phyloP scores from a whole-genome alignment of 2,113 vertebrate species.

The Paedocypris sp. region DNA sequence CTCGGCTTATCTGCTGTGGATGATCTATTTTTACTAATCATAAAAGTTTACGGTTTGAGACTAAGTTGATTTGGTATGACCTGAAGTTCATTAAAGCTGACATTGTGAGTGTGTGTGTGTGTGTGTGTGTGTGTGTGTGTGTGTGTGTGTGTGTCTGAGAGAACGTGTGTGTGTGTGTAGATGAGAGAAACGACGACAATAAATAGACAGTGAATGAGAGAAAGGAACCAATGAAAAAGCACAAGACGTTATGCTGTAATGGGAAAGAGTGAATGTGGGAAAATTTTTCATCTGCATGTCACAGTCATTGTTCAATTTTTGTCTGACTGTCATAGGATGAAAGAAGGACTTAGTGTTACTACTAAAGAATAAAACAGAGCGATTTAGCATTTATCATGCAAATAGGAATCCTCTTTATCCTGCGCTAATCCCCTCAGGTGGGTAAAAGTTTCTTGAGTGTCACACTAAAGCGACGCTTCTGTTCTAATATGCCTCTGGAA shows the following conservation, averaged over 20 bases:
- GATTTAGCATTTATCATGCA: slow-evolving; percentile 23
- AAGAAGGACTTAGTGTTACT: slow-evolving; percentile 23
- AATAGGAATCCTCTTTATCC: slow-evolving; percentile 19
- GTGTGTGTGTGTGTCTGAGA: slow-evolving; percentile 2
- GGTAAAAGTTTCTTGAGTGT: slow-evolving; percentile 6
- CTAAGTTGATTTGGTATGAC: slow-evolving; percentile 52
- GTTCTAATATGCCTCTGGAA: slow-evolving; percentile 17
- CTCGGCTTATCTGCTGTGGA: slow-evolving; percentile 39
- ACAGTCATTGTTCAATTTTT: slow-evolving; percentile 36
- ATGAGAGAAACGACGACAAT: too few species aligned
- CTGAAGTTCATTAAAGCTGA: slow-evolving; percentile 58
- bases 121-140: slow-evolving; percentile 9
- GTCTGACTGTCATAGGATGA: slow-evolving; percentile 31
- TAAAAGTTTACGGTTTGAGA: slow-evolving; percentile 57
- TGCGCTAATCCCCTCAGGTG: slow-evolving; percentile 18
- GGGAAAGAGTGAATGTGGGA: too few species aligned
- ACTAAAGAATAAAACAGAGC: slow-evolving; percentile 23
- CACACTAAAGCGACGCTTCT: background rate
- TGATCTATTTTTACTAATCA: slow-evolving; percentile 53
- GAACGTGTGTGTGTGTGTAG: too few species aligned
- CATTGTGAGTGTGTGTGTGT: slow-evolving; percentile 44
- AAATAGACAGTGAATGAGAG: too few species aligned
- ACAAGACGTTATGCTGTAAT: too few species aligned
- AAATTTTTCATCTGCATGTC: too few species aligned
- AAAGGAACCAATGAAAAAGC: too few species aligned